A percentile compares a stretch with the other conserved stretches of the same genome.
Conservation (phyloP, 2,113 vertebrate genomes). For the Enhydra lutris region DNA sequence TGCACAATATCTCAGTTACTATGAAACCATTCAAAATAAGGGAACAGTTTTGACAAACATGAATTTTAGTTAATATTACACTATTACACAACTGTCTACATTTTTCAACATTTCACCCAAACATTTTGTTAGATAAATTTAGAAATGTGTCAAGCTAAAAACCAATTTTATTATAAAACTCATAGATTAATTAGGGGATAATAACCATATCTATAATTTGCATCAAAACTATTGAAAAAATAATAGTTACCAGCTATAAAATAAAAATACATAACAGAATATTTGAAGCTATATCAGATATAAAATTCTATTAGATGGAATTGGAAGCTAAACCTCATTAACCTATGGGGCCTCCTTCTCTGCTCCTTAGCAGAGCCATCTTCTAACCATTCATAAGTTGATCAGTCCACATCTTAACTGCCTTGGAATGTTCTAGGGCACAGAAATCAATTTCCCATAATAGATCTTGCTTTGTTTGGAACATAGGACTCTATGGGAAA, state of each 20-base stretch:
- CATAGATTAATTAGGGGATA: background rate
- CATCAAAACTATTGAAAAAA: background rate
- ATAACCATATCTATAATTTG: background rate
- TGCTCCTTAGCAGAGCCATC: background rate
- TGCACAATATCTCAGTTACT: background rate
- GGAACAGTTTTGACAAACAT: background rate
- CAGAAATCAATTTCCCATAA: background rate
- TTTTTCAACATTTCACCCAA: background rate
- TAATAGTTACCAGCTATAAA: background rate
- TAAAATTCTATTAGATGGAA: background rate
- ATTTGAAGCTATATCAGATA: background rate
- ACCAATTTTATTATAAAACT: background rate
- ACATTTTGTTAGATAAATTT: background rate
- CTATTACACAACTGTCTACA: background rate
- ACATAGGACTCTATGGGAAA: background rate
- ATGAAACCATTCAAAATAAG: background rate
- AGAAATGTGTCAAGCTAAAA: background rate
- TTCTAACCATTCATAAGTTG: background rate
- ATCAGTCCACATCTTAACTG: background rate
- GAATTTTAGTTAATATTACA: background rate
- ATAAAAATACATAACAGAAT: background rate
- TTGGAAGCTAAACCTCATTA: background rate
- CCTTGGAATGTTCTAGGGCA: background rate
- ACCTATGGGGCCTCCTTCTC: background rate
- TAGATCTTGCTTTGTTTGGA: background rate